A percentile compares a stretch with the other conserved stretches of the same genome.
These are phyloP conservation scores for Ostrea denselamellosa DNA, from an alignment of 1,140 invertebrate genomes.

Conservation along the genomic window DNA sequence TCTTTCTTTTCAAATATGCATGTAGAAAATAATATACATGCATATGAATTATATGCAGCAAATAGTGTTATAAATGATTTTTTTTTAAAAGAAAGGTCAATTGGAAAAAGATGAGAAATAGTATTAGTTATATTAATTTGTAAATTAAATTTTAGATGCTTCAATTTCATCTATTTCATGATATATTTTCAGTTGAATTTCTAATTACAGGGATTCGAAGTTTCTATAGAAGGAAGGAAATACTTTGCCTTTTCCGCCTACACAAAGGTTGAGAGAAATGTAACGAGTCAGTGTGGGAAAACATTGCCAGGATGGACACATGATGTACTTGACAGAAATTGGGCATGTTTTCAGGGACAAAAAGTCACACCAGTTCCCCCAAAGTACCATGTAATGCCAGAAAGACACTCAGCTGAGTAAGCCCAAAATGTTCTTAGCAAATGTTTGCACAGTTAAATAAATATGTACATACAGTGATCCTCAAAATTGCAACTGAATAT, in stretches of 20 bases:
- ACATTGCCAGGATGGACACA: conserved; percentile 80
- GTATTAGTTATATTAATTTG: not conserved
- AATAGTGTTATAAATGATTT: not conserved
- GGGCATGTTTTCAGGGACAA: conserved; percentile 77
- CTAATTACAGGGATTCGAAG: conserved; percentile 74
- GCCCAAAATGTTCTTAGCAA: not conserved
- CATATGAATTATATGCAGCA: too few species aligned
- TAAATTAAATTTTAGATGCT: not conserved
- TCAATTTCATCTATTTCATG: not conserved
- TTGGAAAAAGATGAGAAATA: not conserved
- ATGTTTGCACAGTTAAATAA: too few species aligned
- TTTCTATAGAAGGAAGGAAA: conserved; percentile 76
- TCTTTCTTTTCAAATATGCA: too few species aligned
- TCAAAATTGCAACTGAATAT: too few species aligned
- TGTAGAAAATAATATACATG: too few species aligned
- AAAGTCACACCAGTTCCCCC: conserved; percentile 47
- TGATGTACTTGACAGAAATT: conserved; percentile 78
- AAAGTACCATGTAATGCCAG: not conserved
- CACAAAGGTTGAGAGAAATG: conserved; percentile 66
- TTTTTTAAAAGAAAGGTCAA: not conserved
- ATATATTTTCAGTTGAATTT: not conserved
- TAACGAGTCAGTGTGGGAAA: conserved; percentile 78
- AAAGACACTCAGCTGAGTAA: conserved; percentile 38
- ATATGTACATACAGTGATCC: too few species aligned
- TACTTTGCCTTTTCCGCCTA: conserved; percentile 81